phyloP scores from a whole-genome alignment of 2,113 vertebrate genomes.

The Grammatotria lemairii region DNA sequence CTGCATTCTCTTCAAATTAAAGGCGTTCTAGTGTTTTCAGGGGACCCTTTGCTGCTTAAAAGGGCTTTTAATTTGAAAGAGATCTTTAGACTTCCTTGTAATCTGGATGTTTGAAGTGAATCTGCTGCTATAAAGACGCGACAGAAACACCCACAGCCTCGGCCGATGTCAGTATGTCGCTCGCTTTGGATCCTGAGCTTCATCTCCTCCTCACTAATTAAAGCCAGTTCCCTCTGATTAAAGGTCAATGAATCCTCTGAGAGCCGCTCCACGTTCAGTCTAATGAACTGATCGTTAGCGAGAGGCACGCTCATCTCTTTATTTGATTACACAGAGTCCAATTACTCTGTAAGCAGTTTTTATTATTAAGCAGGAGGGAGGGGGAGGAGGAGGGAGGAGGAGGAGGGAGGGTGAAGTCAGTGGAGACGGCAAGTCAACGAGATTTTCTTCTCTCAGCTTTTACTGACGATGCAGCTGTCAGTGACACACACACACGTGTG shows the following conservation, averaged over 20 bases:
- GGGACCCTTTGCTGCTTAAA: background rate
- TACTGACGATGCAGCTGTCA: background rate
- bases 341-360: constrained; percentile 88
- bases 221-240: constrained; percentile 70
- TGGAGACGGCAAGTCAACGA: constrained; percentile 69
- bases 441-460: constrained; percentile 39
- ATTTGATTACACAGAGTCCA: constrained; percentile 74
- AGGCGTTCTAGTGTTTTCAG: background rate
- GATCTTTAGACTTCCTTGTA: background rate
- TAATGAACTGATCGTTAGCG: constrained; percentile 43
- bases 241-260: constrained; percentile 92
- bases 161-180: background rate
- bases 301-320: constrained; percentile 10
- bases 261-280: constrained; percentile 56
- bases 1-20: background rate
- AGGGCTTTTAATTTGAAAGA: background rate
- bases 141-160: background rate
- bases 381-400: too few species aligned
- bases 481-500: background rate
- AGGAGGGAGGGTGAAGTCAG: background rate
- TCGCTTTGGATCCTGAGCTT: background rate
- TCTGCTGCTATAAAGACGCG: background rate
- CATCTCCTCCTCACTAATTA: constrained; percentile 3
- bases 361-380: constrained; percentile 57
- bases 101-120: background rate